Conservation (phyloP, 2,797 vertebrate genomes). For the Sebastes minor region DNA sequence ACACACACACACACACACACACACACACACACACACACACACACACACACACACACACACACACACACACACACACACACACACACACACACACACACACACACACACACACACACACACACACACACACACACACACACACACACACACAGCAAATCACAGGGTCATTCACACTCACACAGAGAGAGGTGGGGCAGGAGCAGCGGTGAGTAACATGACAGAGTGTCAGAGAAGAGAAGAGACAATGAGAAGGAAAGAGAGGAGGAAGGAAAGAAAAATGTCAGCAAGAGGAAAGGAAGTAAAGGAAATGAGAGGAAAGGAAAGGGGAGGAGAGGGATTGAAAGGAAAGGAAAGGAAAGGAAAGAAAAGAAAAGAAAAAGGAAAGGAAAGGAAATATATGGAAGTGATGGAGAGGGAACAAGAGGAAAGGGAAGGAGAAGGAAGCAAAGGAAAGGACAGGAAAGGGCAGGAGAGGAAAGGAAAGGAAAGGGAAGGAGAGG, state of each 20-base stretch:
- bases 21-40: too few species aligned
- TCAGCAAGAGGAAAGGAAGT: neutral
- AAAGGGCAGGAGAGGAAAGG: accelerated
- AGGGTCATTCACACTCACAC: slow-evolving; percentile 53
- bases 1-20: too few species aligned
- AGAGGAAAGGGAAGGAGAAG: too few species aligned
- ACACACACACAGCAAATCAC: slow-evolving; percentile 15
- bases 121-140: slow-evolving; percentile 7
- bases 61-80: slow-evolving; percentile 3
- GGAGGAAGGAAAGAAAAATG: neutral
- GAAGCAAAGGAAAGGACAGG: too few species aligned
- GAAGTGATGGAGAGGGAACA: too few species aligned
- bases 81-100: neutral
- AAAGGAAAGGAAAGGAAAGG: neutral
- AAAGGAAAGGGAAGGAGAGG: accelerated
- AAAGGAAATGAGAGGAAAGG: neutral
- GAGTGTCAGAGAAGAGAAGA: neutral
- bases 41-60: too few species aligned
- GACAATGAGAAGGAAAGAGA: neutral
- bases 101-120: neutral
- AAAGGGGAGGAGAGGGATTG: neutral
- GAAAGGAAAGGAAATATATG: neutral
- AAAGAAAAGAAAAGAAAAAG: neutral
- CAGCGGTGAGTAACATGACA: slow-evolving; percentile 7
- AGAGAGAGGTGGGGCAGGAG: slow-evolving; percentile 1